Evolutionary conservation across 1,140 invertebrate genomes (phyloP).

Genomic region (Harpegnathos saltator): DNA sequence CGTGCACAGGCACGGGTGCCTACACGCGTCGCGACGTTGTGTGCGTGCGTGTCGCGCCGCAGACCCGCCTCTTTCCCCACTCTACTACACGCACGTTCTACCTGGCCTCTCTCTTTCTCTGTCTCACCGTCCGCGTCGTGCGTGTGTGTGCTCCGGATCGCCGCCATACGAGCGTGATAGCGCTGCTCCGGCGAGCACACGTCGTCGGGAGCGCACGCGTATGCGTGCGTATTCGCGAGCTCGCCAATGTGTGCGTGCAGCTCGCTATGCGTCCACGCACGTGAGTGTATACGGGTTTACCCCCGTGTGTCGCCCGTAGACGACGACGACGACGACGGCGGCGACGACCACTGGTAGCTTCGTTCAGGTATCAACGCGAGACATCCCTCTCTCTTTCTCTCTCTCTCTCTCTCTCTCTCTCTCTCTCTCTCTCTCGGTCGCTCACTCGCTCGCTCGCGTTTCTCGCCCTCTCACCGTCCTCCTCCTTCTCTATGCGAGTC

Average conservation of each 20-base stretch:
- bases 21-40: slow-evolving; percentile 26
- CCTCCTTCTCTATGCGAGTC: not conserved
- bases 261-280: slow-evolving; percentile 42
- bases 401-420: slow-evolving; percentile 25
- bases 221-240: not conserved
- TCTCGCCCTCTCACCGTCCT: not conserved
- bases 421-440: not conserved
- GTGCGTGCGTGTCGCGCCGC: slow-evolving; percentile 69
- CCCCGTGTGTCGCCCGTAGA: slow-evolving; percentile 68
- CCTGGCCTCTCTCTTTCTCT: slow-evolving; percentile 42
- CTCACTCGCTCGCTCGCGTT: not conserved
- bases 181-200: slow-evolving; percentile 20
- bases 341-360: slow-evolving; percentile 70
- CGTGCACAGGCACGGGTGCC: not conserved
- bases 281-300: slow-evolving; percentile 56
- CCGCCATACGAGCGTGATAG: slow-evolving; percentile 79
- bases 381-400: slow-evolving; percentile 9
- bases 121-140: no score
- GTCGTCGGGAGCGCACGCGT: not conserved
- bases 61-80: slow-evolving; percentile 81
- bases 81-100: slow-evolving; percentile 48
- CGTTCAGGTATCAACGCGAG: slow-evolving; percentile 42
- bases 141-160: slow-evolving; percentile 35
- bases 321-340: no score
- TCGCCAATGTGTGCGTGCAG: slow-evolving; percentile 26